Base-by-base conservation (phyloP, 1,140 invertebrate genomes). In the Tetranychus cinnabarinus region DNA sequence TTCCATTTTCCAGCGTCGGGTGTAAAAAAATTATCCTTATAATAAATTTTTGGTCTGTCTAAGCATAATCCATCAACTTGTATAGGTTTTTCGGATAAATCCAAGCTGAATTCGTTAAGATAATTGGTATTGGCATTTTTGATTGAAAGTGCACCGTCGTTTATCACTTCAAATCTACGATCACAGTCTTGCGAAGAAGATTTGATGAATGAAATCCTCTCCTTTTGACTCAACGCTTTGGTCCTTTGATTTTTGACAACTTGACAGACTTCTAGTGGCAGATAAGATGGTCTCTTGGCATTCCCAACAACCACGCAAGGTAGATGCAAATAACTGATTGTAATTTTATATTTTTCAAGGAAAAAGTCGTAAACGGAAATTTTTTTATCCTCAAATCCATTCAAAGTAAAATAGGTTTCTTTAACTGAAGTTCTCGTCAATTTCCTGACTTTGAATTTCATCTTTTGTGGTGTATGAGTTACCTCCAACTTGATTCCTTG, bases 181-280 rank as follows among this genome's bases (percentile, higher is more conserved):
- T 36, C 39, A 13, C 60, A 60, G 10, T 52, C 47, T 5, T 56
- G 33, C 4, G 60, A 50, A 10, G 60, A 34, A 2, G 52, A 55
- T 57, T 67, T 70, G 34, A 65, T 57, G 35, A 63, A 68, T 67
- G 31, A 61, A 60, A 1, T 63, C 57, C 35, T 56, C 65, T 48
- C 67, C 61, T 39, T 39, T 58, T 3, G 61, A 58, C 15, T 61
- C 60, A 5, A 69, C 39, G 33, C 66, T 64, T 57, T 62, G 15
- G 56, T 62, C 7, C 63, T 60, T 62, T 72, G 72, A 23, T 70
- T 68, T 23, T 60, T 46, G 12, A 67, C 60, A 8, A 73, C 50
- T 6, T 62, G 37, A 52, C 72, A 73, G 8, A 72, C 63, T 62
- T 72, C 71, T 12, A 72, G 56, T 12, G 72, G 71, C 5, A 72